Evolutionary conservation across 1,140 invertebrate species (phyloP), one percentile per base, ranked within the genome.

Genomic region (Ostrea edulis): DNA sequence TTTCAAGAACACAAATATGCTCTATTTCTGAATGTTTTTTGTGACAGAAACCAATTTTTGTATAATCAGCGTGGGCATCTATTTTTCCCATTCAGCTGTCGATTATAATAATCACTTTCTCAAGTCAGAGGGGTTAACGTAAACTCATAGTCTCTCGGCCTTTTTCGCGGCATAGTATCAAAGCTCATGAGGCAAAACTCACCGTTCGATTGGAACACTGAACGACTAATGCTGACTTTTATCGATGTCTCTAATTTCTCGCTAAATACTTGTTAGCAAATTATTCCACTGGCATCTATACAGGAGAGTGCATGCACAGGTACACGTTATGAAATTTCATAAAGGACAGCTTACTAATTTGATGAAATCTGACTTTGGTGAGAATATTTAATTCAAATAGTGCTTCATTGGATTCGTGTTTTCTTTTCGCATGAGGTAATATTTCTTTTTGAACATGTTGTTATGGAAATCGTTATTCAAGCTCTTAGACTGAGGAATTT

Each of bases 21-120:
- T 17, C 68, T 12, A 77, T 77, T 77, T 62, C 17, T 5, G n/a
- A 62, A 14, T 62, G 58, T 62, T 62, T 62, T 62, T 20, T 62
- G 58, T 5, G 11, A 35, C 14, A 25, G 29, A 29, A 29, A 77
- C 29, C 68, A 77, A 77, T 77, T 77, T 5, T 35, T 25, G 25
- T 77, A 22, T 29, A 77, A 77, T 77, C 68, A 77, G 68, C 68
- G 68, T 77, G 68, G 68, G 68, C 68, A 77, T 77, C 29, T 71
- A 29, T 71, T 71, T 77, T 25, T 77, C 25, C 68, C 14, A 77
- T 77, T 17, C 22, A 77, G 29, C 14, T 14, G 25, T 62, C 55
- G 14, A 62, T 20, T 20, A 62, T 62, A 20, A 62, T 62, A 62
- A 62, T 62, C 5, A n/a, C 55, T 17, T 62, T 62, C 55, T n/a